Evolutionary conservation across 1,140 invertebrate genomes (phyloP).

Genomic region (honey bee (Apis mellifera)): Amel_HAv3.1 CM009934.2:408501-409000

Average conservation of each 20-base stretch:
- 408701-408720: neutral
- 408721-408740: neutral
- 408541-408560: neutral
- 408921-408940: slow-evolving; percentile 57
- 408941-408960: slow-evolving; percentile 44
- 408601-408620: too few species aligned
- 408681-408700: slow-evolving; percentile 18
- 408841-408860: neutral
- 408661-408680: neutral
- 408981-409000: slow-evolving; percentile 47
- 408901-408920: slow-evolving; percentile 59
- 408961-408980: slow-evolving; percentile 58
- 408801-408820: neutral
- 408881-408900: slow-evolving; percentile 46
- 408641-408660: neutral
- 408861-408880: neutral
- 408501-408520: neutral
- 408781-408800: neutral
- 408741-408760: neutral
- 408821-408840: neutral
- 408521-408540: neutral
- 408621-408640: neutral
- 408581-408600: neutral
- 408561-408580: slow-evolving; percentile 39
- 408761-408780: too few species aligned